Base-by-base conservation (phyloP, 2,113 vertebrate genomes). In the Atlantisia rogersi region DNA sequence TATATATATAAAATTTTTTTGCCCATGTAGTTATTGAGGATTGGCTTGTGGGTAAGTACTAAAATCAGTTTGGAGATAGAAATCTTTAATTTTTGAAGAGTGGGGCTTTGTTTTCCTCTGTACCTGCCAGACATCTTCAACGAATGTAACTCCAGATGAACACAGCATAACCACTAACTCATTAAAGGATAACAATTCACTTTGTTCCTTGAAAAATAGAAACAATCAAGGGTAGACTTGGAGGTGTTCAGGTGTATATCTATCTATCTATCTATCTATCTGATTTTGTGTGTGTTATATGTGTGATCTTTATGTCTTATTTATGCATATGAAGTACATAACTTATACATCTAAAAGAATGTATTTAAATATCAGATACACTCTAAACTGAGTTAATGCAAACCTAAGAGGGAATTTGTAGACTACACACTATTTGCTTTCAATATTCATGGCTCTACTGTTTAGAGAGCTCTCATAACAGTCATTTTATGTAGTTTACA, bases 401-500 rank as follows among this genome's bases (percentile, higher is more conserved):
- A 60, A 64, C 10, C 26, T 82, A 76, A 24, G 18, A 90, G 5
- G 69, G 29, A 58, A 71, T 96, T 74, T 91, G 37, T 70, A 32
- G 39, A 88, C 39, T 58, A 74, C 76, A 78, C 17, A 26, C 9
- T 85, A 44, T 39, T 68, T 63, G 4, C 32, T 91, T 88, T 90
- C 35, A 84, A 71, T 86, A 74, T 81, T 88, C 42, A 62, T 15
- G 9, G n/a, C 31, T 87, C 81, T 92, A 59, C 29, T 82, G 28
- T 76, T 86, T 96, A 74, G 91, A 39, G 8, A 83, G 37, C 14
- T 87, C 52, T 64, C 94, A 75, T 59, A 95, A 93, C 69, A 83
- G 52, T 87, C 13, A 84, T 86, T 97, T 94, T 70, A 40, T 28
- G 56, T 74, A 82, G 53, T 88, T 96, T 96, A 87, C 52, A 76